These are phyloP conservation scores for Oxygymnocypris stewartii DNA, from an alignment of 2,113 vertebrate genomes.

Conservation along the genomic window DNA sequence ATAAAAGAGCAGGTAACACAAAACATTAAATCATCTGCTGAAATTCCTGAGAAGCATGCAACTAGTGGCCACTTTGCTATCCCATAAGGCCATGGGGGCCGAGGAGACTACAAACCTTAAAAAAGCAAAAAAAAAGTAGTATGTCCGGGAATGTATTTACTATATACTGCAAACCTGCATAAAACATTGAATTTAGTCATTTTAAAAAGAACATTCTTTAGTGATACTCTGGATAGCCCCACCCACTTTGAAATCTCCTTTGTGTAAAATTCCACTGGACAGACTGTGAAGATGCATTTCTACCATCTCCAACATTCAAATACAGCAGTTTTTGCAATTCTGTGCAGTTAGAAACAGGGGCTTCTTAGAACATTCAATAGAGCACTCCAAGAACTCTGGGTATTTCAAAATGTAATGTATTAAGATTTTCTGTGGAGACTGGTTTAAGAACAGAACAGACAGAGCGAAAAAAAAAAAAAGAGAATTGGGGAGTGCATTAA, in stretches of 20 bases:
- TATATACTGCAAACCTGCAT: neutral
- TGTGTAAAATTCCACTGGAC: neutral
- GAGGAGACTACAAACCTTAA: neutral
- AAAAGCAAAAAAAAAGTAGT: neutral
- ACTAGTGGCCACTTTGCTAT: neutral
- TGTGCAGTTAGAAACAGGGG: neutral
- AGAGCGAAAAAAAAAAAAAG: too few species aligned
- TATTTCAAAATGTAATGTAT: neutral
- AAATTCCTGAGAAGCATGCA: neutral
- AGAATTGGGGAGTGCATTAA: slow-evolving; percentile 70
- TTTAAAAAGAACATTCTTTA: neutral
- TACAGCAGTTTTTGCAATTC: neutral
- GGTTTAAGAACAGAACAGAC: neutral
- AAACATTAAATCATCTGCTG: neutral
- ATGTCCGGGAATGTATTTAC: neutral
- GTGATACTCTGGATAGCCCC: neutral
- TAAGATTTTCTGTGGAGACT: neutral
- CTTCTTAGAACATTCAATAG: neutral
- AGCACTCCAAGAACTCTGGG: neutral
- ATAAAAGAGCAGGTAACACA: neutral
- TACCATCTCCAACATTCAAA: neutral
- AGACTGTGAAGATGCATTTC: neutral
- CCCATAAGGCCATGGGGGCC: neutral
- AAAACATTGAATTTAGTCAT: neutral
- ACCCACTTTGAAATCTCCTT: neutral